These are phyloP conservation scores for Platichthys stellatus DNA, from an alignment of 2,113 vertebrate species.

Conservation along the genomic window DNA sequence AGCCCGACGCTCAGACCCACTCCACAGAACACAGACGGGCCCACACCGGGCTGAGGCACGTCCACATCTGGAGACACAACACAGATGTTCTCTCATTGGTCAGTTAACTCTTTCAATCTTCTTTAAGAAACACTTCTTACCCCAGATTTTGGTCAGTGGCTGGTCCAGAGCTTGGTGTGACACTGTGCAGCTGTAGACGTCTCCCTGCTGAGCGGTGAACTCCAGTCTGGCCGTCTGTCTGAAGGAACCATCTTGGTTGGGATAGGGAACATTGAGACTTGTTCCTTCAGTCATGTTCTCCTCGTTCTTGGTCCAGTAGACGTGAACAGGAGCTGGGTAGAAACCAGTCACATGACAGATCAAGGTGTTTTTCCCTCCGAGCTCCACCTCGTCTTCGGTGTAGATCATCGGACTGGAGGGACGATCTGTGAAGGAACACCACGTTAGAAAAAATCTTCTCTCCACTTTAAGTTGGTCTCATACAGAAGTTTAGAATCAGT, in stretches of 20 bases:
- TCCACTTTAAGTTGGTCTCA: no score
- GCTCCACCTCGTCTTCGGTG: slow-evolving; percentile 24
- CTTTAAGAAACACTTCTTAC: slow-evolving; percentile 65
- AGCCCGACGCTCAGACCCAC: slow-evolving; percentile 72
- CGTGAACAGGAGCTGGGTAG: slow-evolving; percentile 76
- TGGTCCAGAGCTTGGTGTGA: slow-evolving; percentile 57
- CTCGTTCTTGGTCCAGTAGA: slow-evolving; percentile 81
- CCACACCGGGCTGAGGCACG: slow-evolving; percentile 39
- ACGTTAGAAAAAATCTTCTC: background rate
- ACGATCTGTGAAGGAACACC: slow-evolving; percentile 54
- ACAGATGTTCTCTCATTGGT: background rate
- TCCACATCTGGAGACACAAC: slow-evolving; percentile 36
- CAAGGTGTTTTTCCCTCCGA: slow-evolving; percentile 72
- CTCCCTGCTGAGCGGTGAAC: slow-evolving; percentile 73
- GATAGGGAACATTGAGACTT: slow-evolving; percentile 67
- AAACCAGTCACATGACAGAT: slow-evolving; percentile 81
- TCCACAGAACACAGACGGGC: slow-evolving; percentile 67
- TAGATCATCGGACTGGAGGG: slow-evolving; percentile 73
- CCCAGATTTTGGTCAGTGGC: slow-evolving; percentile 70
- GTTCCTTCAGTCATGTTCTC: slow-evolving; percentile 57
- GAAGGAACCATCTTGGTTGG: slow-evolving; percentile 69
- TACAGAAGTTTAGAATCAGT: no score
- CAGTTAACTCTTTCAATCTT: background rate
- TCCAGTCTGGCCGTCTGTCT: slow-evolving; percentile 79
- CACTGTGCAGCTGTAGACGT: slow-evolving; percentile 82